Base-by-base conservation (phyloP, 2,888 invertebrate species). In the Antheraea assamensis region DNA sequence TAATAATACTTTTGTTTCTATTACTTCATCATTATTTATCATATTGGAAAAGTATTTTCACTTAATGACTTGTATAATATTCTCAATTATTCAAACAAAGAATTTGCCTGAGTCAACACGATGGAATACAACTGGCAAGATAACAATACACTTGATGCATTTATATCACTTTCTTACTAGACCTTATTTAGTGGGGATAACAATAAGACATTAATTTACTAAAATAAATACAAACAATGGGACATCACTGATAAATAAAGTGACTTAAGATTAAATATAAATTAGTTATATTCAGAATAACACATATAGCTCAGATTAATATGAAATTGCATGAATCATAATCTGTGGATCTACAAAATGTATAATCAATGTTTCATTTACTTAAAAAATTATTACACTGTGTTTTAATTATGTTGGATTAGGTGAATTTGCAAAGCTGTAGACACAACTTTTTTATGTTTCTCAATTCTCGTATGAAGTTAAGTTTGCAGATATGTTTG, bases 141-240 rank as follows among this genome's bases (percentile, higher is more conserved):
- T 24, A 58, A 58, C 24, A 58, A 5, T 58, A 52, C n/a, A 13
- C 24, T 24, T 58, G 58, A 58, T 58, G 24, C 58, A 58, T 58
- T 58, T 58, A 58, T 58, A 58, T 58, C 8, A 10, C 21, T 52
- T 17, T 24, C 13, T 24, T 58, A 24, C 13, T n/a, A n/a, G 21
- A 52, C 58, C 8, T 24, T 58, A 66, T 66, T 66, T 31, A 31
- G 66, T 30, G 66, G 66, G 66, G 66, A 66, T 66, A 66, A 71
- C 27, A 58, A 58, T 61, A 30, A 49, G 2, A 31, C 8, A 31
- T 68, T 55, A 64, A 61, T 47, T 24, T 58, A 13, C 47, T 49
- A 30, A 24, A 72, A 49, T 27, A 35, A 30, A 58, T 21, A 52
- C 52, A 21, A 52, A 15, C 15, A 49, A n/a, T 49, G 10, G 21